Base-by-base conservation (phyloP, 2,113 vertebrate genomes). In the Smithornis capensis region DNA sequence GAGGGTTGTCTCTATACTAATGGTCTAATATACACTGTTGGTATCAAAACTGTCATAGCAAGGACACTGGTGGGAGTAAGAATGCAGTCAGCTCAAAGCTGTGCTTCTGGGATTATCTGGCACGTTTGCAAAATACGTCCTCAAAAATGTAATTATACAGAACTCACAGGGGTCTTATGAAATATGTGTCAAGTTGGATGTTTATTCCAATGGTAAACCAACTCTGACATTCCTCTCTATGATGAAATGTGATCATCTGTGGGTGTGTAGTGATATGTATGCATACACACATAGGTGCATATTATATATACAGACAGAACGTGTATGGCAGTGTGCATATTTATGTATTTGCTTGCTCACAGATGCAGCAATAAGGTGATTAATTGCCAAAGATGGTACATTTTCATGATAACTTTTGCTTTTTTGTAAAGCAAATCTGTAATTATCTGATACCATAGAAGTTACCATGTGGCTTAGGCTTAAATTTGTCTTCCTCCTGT, bases 61-160 rank as follows among this genome's bases (percentile, higher is more conserved):
- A 96, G 93, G 93, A 95, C 95, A 53, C 85, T 90, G 95, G 63
- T 70, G 91, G 78, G 76, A 95, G 80, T 77, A 80, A 65, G 70
- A 64, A 65, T 19, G n/a, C 64, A 85, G 85, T 94, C 90, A 69
- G 33, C 83, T 83, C 38, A 71, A 79, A 87, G 84, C 78, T 86
- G 71, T 74, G 92, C 87, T 96, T 84, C 92, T 92, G 83, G 94
- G 59, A 2, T 94, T 91, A 91, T 68, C 65, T 92, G 80, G 87
- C 65, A 84, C 76, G 18, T 79, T 79, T 79, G 73, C 92, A 96
- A 83, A 95, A 84, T 68, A 42, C 65, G 50, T 75, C 70, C 80
- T 69, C 40, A 45, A 38, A 95, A 94, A 69, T 35, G 85, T 70
- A 92, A 94, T 97, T 96, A 94, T 15, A 33, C 28, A 15, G 60